Evolutionary conservation across 2,113 vertebrate species (phyloP).

Genomic region (Pavo muticus): DNA sequence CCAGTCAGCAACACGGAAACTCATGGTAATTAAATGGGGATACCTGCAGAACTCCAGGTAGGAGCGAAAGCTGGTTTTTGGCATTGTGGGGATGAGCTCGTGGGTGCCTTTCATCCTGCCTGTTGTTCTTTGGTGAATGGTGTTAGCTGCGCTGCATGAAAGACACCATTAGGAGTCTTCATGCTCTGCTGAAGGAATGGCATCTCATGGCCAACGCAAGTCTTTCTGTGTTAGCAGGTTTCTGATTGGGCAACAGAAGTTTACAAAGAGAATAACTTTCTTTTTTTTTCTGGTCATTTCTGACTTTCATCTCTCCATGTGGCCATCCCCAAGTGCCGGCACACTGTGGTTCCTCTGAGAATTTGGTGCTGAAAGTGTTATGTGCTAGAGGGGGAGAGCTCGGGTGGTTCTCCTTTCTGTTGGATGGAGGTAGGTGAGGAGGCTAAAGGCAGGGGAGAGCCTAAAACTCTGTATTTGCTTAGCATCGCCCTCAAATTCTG

Average conservation of each 20-base stretch:
- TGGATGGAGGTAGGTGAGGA: not conserved
- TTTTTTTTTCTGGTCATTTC: constrained; percentile 28
- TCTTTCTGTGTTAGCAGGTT: constrained; percentile 56
- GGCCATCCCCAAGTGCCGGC: constrained; percentile 2
- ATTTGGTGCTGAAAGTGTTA: constrained; percentile 4
- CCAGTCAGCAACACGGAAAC: constrained; percentile 38
- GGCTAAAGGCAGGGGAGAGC: constrained; percentile 11
- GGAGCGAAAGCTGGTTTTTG: constrained; percentile 28
- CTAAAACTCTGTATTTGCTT: not conserved
- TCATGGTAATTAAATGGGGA: constrained; percentile 49
- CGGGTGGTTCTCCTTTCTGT: not conserved
- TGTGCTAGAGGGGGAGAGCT: not conserved
- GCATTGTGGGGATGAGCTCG: not conserved
- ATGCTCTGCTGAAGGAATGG: constrained; percentile 45
- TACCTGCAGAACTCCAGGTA: constrained; percentile 31
- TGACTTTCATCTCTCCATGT: constrained; percentile 31
- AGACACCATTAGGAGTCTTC: constrained; percentile 52
- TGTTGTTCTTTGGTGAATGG: constrained; percentile 69
- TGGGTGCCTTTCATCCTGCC: constrained; percentile 36
- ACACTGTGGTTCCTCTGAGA: not conserved
- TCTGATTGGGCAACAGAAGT: constrained; percentile 68
- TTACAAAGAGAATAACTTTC: constrained; percentile 47
- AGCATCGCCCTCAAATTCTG: not conserved
- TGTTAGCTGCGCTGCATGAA: constrained; percentile 65
- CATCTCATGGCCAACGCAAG: constrained; percentile 53